phyloP scores from a whole-genome alignment of 1,140 invertebrate genomes.

The Diorhabda carinulata region DNA sequence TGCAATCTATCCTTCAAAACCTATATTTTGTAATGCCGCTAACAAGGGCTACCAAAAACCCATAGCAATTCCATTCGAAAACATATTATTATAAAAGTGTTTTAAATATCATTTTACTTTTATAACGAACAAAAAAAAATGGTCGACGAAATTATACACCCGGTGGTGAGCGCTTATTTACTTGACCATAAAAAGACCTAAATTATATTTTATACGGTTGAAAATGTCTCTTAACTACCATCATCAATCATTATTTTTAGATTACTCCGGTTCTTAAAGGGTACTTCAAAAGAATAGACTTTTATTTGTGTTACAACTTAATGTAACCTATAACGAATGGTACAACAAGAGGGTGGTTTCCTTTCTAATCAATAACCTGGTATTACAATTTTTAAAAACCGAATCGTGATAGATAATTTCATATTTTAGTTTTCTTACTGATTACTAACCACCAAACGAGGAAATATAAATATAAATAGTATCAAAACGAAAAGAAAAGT shows the following conservation, averaged over 20 bases:
- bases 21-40: slow-evolving; percentile 15
- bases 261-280: slow-evolving; percentile 10
- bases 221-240: slow-evolving; percentile 18
- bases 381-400: too few species aligned
- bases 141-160: slow-evolving; percentile 15
- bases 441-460: too few species aligned
- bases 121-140: slow-evolving; percentile 14
- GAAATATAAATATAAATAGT: too few species aligned
- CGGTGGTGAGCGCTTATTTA: slow-evolving; percentile 13
- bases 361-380: too few species aligned
- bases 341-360: too few species aligned
- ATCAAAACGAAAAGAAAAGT: too few species aligned
- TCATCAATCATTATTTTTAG: slow-evolving; percentile 19
- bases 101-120: slow-evolving; percentile 20
- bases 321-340: neutral
- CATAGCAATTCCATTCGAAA: slow-evolving; percentile 15
- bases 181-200: slow-evolving; percentile 18
- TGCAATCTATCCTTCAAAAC: slow-evolving; percentile 12
- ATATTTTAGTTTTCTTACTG: too few species aligned
- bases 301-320: slow-evolving; percentile 17
- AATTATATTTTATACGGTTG: slow-evolving; percentile 19
- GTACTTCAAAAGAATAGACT: slow-evolving; percentile 13
- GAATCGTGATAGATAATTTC: too few species aligned
- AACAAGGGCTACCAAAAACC: slow-evolving; percentile 14
- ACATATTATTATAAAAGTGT: slow-evolving; percentile 14